Evolutionary conservation across 2,888 invertebrate genomes (phyloP).

Genomic region (Amphipyra tragopoginis): DNA sequence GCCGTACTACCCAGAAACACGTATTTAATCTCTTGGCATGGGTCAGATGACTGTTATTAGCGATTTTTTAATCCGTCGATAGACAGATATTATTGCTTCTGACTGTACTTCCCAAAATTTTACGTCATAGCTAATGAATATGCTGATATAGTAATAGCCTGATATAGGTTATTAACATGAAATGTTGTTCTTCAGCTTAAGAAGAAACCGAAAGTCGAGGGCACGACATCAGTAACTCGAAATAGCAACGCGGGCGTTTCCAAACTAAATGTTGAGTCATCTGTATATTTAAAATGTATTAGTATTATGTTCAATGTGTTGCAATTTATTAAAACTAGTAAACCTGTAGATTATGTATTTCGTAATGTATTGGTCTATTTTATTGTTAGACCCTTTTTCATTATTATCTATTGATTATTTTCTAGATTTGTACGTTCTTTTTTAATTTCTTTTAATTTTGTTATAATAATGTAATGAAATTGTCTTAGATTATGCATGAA

Average conservation of each 20-base stretch:
- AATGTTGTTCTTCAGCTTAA: conserved; percentile 79
- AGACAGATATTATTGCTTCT: too few relatives aligned
- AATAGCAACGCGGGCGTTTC: conserved; percentile 74
- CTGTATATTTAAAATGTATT: conserved; percentile 63
- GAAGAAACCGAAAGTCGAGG: conserved; percentile 84
- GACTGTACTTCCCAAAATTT: not conserved
- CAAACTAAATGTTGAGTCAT: conserved; percentile 85
- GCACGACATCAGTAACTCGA: conserved; percentile 67
- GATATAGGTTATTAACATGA: conserved; percentile 43
- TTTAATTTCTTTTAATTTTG: not conserved
- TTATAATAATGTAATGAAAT: too few relatives aligned
- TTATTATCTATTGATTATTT: conserved; percentile 4
- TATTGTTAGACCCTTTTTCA: conserved; percentile 23
- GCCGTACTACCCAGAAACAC: too few relatives aligned
- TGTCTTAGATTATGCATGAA: conserved; percentile 25
- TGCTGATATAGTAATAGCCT: conserved; percentile 32
- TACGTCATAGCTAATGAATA: conserved; percentile 7
- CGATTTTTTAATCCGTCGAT: too few relatives aligned
- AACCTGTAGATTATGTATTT: conserved; percentile 14
- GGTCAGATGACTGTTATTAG: too few relatives aligned
- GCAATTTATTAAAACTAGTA: conserved; percentile 7
- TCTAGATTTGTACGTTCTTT: not conserved
- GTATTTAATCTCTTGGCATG: too few relatives aligned
- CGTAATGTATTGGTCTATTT: conserved; percentile 15
- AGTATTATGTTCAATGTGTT: conserved; percentile 35